Conservation (phyloP, 2,797 vertebrate genomes). For the Otus scops region DNA sequence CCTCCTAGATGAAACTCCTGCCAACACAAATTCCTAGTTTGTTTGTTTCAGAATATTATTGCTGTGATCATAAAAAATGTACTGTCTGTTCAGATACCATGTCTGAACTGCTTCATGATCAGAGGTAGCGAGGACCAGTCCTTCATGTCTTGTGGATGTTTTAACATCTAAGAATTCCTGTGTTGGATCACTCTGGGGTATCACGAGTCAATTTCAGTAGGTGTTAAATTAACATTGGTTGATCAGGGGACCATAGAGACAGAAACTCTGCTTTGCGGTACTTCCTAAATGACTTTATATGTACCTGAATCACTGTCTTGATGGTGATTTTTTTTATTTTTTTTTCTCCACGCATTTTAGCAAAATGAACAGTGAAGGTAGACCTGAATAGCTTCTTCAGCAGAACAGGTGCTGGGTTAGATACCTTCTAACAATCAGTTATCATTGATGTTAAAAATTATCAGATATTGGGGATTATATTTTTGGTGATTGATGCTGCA, state of each 20-base stretch:
- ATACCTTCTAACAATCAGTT: background rate
- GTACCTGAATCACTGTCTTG: background rate
- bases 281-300: background rate
- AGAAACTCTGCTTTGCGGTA: background rate
- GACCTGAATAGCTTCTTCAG: background rate
- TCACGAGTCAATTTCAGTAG: background rate
- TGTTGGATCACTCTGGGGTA: background rate
- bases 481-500: background rate
- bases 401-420: background rate
- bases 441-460: background rate
- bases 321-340: background rate
- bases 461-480: background rate
- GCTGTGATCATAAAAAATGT: background rate
- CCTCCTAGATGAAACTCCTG: background rate
- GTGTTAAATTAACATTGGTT: background rate
- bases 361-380: background rate
- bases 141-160: background rate
- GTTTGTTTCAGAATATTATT: background rate
- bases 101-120: background rate
- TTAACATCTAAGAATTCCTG: background rate
- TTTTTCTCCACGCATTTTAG: background rate
- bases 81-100: background rate
- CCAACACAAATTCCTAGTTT: background rate
- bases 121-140: background rate
- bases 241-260: background rate